Conservation (phyloP, 2,113 vertebrate species). For the Silurus meridionalis region DNA sequence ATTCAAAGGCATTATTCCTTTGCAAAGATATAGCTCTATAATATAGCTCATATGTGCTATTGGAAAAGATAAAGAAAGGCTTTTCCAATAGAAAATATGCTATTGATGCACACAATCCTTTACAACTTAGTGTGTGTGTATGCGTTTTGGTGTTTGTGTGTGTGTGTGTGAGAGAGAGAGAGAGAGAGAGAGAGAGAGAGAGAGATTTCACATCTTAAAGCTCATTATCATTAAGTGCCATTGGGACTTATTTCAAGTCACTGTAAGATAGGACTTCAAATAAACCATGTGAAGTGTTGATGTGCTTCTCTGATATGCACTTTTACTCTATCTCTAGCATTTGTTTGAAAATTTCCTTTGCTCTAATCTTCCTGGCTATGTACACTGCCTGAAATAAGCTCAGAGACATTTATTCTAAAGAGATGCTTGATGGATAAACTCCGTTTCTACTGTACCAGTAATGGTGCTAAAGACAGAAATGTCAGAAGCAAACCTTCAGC, state of each 20-base stretch:
- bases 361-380: conserved; percentile 42
- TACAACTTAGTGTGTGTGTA: neutral
- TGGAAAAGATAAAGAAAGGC: conserved; percentile 32
- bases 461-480: conserved; percentile 47
- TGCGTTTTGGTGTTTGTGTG: neutral
- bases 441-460: conserved; percentile 57
- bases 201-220: conserved; percentile 65
- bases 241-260: conserved; percentile 57
- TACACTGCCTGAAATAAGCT: conserved; percentile 48
- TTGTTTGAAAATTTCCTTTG: conserved; percentile 42
- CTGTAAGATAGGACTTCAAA: conserved; percentile 53
- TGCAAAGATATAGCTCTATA: conserved; percentile 39
- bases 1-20: conserved; percentile 44
- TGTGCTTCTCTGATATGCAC: conserved; percentile 42
- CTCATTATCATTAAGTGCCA: conserved; percentile 72
- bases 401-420: conserved; percentile 52
- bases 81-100: neutral
- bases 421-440: conserved; percentile 50
- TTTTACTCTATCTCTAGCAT: conserved; percentile 36
- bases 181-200: conserved; percentile 3
- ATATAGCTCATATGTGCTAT: conserved; percentile 40
- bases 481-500: conserved; percentile 23
- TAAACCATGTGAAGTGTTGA: conserved; percentile 48
- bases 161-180: conserved; percentile 2
- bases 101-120: conserved; percentile 39